Conservation (phyloP, 2,888 invertebrate species). For the Rhingia campestris region DNA sequence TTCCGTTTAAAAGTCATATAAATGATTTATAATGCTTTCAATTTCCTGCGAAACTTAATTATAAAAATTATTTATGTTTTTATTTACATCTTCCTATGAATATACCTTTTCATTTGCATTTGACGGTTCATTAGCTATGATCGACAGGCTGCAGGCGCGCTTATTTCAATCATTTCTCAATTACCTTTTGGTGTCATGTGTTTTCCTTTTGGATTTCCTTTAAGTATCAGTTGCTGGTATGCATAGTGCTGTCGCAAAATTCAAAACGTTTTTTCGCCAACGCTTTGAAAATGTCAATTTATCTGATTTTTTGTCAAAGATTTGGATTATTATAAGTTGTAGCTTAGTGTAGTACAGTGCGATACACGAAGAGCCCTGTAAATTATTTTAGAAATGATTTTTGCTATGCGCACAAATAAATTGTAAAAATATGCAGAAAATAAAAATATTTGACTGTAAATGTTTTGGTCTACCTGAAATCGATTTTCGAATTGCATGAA, state of each 20-base stretch:
- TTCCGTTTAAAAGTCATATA: conserved; percentile 55
- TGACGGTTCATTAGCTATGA: conserved; percentile 70
- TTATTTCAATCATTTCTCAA: conserved; percentile 19
- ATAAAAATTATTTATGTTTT: too few relatives aligned
- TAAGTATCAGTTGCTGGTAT: conserved; percentile 43
- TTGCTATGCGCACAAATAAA: conserved; percentile 14
- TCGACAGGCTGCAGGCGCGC: conserved; percentile 67
- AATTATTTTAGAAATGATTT: conserved; percentile 53
- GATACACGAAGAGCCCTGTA: conserved; percentile 29
- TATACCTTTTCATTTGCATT: neutral
- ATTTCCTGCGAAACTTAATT: conserved; percentile 30
- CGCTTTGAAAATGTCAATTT: conserved; percentile 60
- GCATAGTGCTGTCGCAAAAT: conserved; percentile 38
- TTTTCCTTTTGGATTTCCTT: conserved; percentile 9
- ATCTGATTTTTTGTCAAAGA: conserved; percentile 44
- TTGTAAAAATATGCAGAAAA: neutral
- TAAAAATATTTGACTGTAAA: conserved; percentile 11
- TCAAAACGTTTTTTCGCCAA: conserved; percentile 26
- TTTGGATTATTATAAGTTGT: conserved; percentile 47
- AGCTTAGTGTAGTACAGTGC: conserved; percentile 1
- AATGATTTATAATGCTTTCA: conserved; percentile 56
- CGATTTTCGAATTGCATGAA: conserved; percentile 61
- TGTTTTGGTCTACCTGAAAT: conserved; percentile 63
- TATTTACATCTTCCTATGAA: too few relatives aligned
- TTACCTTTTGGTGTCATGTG: conserved; percentile 9